Evolutionary conservation across 2,113 vertebrate genomes (phyloP).

Genomic region (Silurus meridionalis): DNA sequence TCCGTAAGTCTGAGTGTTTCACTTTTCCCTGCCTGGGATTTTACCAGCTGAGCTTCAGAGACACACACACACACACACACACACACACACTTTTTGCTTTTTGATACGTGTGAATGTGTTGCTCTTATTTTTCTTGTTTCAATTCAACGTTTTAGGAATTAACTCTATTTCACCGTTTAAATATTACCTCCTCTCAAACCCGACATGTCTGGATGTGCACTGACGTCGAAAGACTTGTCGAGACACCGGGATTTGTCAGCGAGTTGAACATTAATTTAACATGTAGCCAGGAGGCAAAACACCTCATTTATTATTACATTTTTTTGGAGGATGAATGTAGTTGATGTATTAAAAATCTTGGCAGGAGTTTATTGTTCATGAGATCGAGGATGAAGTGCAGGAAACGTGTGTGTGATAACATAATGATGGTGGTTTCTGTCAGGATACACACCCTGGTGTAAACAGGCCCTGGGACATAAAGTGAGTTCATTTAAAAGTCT

Average conservation of each 20-base stretch:
- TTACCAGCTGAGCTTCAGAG: not conserved
- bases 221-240: too few species aligned
- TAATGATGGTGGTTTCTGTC: not conserved
- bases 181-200: too few species aligned
- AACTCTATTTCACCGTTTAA: too few species aligned
- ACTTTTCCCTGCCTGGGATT: not conserved
- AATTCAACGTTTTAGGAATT: too few species aligned
- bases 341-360: not conserved
- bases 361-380: not conserved
- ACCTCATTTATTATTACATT: not conserved
- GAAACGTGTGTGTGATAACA: not conserved
- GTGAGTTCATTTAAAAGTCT: slow-evolving; percentile 25
- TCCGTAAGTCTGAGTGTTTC: not conserved
- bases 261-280: not conserved
- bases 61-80: not conserved
- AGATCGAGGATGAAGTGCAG: not conserved
- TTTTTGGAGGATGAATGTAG: not conserved
- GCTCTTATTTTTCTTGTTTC: too few species aligned
- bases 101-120: too few species aligned
- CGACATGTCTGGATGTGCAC: too few species aligned
- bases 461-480: slow-evolving; percentile 4
- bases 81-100: too few species aligned
- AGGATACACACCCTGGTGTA: not conserved
- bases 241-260: too few species aligned
- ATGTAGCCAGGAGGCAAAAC: not conserved